Conservation (phyloP, 2,888 invertebrate genomes). For the Philereme transversata region DNA sequence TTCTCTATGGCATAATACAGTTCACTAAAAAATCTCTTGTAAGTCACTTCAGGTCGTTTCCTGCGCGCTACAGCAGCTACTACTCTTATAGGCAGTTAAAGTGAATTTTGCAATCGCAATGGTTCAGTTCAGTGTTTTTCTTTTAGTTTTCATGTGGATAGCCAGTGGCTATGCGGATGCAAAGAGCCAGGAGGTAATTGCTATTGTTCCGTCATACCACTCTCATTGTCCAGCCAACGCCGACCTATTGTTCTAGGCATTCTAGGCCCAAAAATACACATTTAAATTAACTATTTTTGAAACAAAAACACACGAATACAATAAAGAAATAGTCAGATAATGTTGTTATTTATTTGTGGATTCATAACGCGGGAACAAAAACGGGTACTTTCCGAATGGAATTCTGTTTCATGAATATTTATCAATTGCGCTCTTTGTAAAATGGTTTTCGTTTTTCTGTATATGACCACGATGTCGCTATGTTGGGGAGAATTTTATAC, state of each 20-base stretch:
- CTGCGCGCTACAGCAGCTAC: not conserved
- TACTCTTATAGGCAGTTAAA: slow-evolving; percentile 50
- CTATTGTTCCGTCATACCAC: slow-evolving; percentile 48
- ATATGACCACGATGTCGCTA: not conserved
- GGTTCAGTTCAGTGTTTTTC: slow-evolving; percentile 42
- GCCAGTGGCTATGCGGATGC: slow-evolving; percentile 19
- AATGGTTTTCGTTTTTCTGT: not conserved
- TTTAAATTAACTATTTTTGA: slow-evolving; percentile 21
- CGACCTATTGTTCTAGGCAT: slow-evolving; percentile 17
- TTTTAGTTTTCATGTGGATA: slow-evolving; percentile 45
- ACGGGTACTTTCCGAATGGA: slow-evolving; percentile 17
- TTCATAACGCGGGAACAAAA: slow-evolving; percentile 30
- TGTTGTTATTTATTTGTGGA: slow-evolving; percentile 26
- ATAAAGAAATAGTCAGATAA: slow-evolving; percentile 26
- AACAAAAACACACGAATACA: slow-evolving; percentile 17
- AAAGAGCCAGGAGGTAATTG: slow-evolving; percentile 50
- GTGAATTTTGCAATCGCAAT: slow-evolving; percentile 60
- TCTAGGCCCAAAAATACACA: slow-evolving; percentile 15
- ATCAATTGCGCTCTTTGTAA: slow-evolving; percentile 22
- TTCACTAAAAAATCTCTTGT: no score
- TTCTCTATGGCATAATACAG: no score
- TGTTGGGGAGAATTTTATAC: no score
- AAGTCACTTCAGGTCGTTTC: no score
- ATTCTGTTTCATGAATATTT: slow-evolving; percentile 27
- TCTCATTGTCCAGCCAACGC: slow-evolving; percentile 29